Evolutionary conservation across 2,113 vertebrate species (phyloP), one percentile per base, ranked within the genome.

Genomic region (Eulemur macaco): DNA sequence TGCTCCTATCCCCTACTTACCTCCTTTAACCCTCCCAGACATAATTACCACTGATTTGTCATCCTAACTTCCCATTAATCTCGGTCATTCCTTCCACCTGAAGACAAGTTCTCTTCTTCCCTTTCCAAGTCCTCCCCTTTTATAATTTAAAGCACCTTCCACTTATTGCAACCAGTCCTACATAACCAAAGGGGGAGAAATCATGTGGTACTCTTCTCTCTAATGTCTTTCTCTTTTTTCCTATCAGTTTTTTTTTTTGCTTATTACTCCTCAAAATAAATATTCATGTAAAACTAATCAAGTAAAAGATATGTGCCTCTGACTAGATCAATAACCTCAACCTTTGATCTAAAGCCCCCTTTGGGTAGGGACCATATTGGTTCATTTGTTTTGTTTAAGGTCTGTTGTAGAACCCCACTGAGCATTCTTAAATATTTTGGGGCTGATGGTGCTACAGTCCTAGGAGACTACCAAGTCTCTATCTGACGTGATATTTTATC

Each of bases 211-310:
- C 0, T 60, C 50, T 6, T 54, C 3, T 29, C 37, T 18, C 54
- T 23, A 85, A 76, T 7, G 9, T 5, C 5, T 25, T 96, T 82
- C 52, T 69, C 58, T 52, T 87, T 80, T 69, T 76, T 50, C 11
- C 42, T 83, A 39, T 11, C 27, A n/a, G 18, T 42, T 91, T 96
- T 34, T 69, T 6, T 89, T 95, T 95, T 91, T 94, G 31, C 18
- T 89, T 86, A 39, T 86, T 78, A 54, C 42, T 83, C 20, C 25
- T 23, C 39, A 58, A 88, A 71, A 94, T 71, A 83, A 15, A 54
- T 21, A 42, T 45, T 1, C 42, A 54, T 39, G 6, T 84, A 86
- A 74, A 96, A 5, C 52, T 74, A 66, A 27, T 64, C 39, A 83
- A 63, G 17, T 89, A 12, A 82, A 86, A 89, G 73, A 25, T 74